A percentile compares a stretch with the other conserved stretches of the same genome.
Evolutionary conservation across 2,888 invertebrate species (phyloP).

Genomic region (Syrphus vitripennis): DNA sequence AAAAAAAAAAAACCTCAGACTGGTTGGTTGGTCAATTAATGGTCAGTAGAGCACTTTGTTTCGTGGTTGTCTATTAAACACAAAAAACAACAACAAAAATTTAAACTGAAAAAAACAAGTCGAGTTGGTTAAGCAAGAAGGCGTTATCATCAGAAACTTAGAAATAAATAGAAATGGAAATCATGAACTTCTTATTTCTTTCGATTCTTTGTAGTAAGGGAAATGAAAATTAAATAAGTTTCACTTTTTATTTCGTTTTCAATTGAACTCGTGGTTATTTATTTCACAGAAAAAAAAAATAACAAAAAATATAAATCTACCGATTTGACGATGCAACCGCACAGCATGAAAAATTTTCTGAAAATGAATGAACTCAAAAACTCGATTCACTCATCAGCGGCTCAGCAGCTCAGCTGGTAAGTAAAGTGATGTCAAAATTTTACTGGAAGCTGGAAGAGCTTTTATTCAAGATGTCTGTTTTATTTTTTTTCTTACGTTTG

Average conservation of each 20-base stretch:
- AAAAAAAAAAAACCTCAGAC: not conserved
- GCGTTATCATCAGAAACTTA: not conserved
- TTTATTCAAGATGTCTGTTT: constrained; percentile 33
- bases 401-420: constrained; percentile 40
- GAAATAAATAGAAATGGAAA: constrained; percentile 19
- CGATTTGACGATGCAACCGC: constrained; percentile 23
- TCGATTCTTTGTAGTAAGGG: not conserved
- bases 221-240: not conserved
- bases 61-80: not conserved
- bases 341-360: constrained; percentile 32
- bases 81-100: not conserved
- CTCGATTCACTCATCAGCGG: constrained; percentile 15
- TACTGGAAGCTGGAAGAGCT: constrained; percentile 35
- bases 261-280: not conserved
- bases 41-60: constrained; percentile 43
- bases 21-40: constrained; percentile 18
- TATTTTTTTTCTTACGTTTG: not conserved
- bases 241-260: constrained; percentile 28
- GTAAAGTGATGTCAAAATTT: constrained; percentile 15
- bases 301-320: not conserved
- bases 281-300: not conserved
- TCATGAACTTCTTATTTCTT: not conserved
- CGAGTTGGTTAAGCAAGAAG: constrained; percentile 1
- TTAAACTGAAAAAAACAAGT: constrained; percentile 2
- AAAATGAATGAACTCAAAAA: constrained; percentile 19